A percentile compares a stretch with the other conserved stretches of the same genome.
Evolutionary conservation across 1,140 invertebrate genomes (phyloP).

Genomic region (Saccostrea glomerata): DNA sequence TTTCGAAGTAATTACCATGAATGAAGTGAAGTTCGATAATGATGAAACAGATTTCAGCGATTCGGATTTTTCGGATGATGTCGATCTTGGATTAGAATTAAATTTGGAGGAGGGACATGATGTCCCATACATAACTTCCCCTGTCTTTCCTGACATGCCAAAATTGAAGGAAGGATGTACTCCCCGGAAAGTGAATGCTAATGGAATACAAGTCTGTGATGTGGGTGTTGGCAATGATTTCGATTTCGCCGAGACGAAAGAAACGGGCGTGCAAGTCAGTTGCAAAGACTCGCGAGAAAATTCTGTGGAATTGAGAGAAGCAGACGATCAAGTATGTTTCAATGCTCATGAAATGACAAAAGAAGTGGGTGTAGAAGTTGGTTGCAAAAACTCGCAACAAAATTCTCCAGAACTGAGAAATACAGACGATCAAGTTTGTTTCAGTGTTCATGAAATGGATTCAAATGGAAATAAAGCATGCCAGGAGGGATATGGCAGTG

Average conservation of each 20-base stretch:
- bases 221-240: background rate
- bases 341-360: background rate
- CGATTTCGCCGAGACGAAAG: conserved; percentile 9
- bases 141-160: background rate
- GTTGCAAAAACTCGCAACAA: background rate
- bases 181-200: background rate
- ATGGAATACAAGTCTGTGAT: background rate
- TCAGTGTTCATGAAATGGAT: background rate
- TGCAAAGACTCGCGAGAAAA: background rate
- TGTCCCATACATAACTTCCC: background rate
- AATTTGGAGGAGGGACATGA: background rate
- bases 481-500: background rate
- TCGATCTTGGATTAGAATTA: background rate
- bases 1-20: background rate
- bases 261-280: background rate
- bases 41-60: background rate
- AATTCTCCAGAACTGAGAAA: background rate
- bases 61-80: conserved; percentile 17
- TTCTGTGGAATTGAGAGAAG: background rate
- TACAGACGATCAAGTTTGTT: background rate
- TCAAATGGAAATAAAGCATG: background rate
- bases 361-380: background rate
- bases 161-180: background rate
- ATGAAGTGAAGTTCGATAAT: background rate
- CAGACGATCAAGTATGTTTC: background rate